These are phyloP conservation scores for Trichomycterus rosablanca DNA, from an alignment of 2,113 vertebrate species.

Conservation along the genomic window DNA sequence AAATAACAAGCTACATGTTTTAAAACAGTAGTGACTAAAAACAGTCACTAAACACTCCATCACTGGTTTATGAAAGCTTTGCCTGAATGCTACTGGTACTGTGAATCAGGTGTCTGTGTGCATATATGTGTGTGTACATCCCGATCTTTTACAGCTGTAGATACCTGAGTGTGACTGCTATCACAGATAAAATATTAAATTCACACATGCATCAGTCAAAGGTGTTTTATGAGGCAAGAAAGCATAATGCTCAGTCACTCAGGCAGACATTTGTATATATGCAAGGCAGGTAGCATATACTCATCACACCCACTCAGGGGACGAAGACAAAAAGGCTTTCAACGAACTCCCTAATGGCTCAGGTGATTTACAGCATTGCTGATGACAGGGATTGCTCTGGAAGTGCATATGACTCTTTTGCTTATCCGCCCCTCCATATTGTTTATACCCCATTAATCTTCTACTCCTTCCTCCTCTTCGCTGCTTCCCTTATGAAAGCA, in stretches of 20 bases:
- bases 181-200: conserved; percentile 39
- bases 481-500: conserved; percentile 58
- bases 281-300: conserved; percentile 36
- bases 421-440: conserved; percentile 45
- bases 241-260: conserved; percentile 33
- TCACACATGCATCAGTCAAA: conserved; percentile 22
- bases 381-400: conserved; percentile 26
- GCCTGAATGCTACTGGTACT: neutral
- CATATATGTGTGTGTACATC: neutral
- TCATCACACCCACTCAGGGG: conserved; percentile 28
- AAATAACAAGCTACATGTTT: no score
- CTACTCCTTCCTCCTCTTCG: conserved; percentile 39
- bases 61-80: neutral
- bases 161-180: conserved; percentile 32
- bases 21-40: no score
- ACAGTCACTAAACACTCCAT: no score
- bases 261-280: conserved; percentile 33
- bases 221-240: conserved; percentile 28
- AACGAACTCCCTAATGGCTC: conserved; percentile 24
- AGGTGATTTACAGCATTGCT: conserved; percentile 34
- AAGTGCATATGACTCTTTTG: conserved; percentile 31
- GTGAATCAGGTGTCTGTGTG: neutral
- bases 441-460: conserved; percentile 67
- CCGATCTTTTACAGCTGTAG: conserved; percentile 24
- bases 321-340: conserved; percentile 40